A percentile compares a stretch with the other conserved stretches of the same genome.
phyloP scores from a whole-genome alignment of 2,797 vertebrate species.

The Sparus aurata region DNA sequence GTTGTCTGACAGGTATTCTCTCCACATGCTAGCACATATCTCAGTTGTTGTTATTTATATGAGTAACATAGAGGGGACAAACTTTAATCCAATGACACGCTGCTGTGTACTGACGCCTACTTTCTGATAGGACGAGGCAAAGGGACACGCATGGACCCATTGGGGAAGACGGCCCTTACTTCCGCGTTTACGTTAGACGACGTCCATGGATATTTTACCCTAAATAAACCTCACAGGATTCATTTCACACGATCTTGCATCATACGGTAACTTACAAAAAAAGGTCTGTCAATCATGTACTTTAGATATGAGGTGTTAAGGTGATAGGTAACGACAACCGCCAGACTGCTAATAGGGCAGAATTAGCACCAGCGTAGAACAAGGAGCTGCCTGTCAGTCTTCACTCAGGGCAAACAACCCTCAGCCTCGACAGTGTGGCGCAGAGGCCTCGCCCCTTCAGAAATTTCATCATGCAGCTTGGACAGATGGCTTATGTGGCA shows the following conservation, averaged over 20 bases:
- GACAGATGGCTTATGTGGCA: background rate
- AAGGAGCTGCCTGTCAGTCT: conserved; percentile 6
- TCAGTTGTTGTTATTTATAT: conserved; percentile 70
- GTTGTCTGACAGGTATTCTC: background rate
- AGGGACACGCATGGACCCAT: no score
- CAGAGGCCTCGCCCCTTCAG: background rate
- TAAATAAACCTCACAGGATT: accelerated
- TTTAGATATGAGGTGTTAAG: accelerated
- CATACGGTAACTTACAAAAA: accelerated
- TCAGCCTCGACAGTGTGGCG: accelerated
- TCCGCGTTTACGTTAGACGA: conserved; percentile 22
- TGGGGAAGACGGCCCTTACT: background rate
- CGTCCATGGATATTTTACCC: background rate
- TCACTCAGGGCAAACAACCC: accelerated
- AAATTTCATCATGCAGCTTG: conserved; percentile 7
- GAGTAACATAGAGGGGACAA: conserved; percentile 20
- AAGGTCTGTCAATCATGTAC: accelerated
- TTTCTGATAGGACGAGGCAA: conserved; percentile 71
- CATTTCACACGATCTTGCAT: accelerated
- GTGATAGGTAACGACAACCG: accelerated
- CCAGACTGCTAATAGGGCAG: background rate
- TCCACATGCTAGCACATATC: conserved; percentile 31
- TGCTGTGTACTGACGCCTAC: conserved; percentile 70
- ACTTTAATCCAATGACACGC: conserved; percentile 81
- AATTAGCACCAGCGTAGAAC: accelerated